Evolutionary conservation across 2,113 vertebrate genomes (phyloP).

Genomic region (Mus spicilegus): DNA sequence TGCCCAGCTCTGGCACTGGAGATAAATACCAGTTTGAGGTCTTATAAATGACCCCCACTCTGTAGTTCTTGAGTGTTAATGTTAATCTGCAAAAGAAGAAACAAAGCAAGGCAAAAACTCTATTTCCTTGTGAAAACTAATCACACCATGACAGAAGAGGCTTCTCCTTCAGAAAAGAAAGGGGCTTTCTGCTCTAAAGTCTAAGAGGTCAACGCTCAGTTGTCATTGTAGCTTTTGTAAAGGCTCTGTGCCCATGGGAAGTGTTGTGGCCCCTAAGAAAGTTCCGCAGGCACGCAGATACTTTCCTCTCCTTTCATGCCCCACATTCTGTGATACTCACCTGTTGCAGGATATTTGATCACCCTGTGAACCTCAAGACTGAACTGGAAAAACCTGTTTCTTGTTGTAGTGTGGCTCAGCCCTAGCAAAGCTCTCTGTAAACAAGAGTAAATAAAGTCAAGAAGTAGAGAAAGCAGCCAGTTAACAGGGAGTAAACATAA

Average conservation of each 20-base stretch:
- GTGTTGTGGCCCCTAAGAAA: not conserved
- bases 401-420: no score
- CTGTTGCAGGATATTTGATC: no score
- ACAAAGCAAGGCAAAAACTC: not conserved
- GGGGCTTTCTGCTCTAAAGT: not conserved
- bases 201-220: not conserved
- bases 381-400: no score
- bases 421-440: no score
- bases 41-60: not conserved
- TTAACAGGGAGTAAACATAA: no score
- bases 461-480: no score
- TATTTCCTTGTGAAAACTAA: conserved; percentile 14
- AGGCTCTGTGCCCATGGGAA: not conserved
- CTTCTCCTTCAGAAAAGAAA: no score
- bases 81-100: not conserved
- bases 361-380: no score
- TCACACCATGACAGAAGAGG: no score
- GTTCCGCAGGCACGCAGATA: not conserved
- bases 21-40: not conserved
- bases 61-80: not conserved
- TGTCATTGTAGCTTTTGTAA: not conserved
- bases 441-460: no score
- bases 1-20: not conserved
- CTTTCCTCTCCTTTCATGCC: no score
- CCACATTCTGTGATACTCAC: not conserved